Evolutionary conservation across 1,140 invertebrate species (phyloP), one percentile per base, ranked within the genome.

Genomic region (Gerris buenoi): DNA sequence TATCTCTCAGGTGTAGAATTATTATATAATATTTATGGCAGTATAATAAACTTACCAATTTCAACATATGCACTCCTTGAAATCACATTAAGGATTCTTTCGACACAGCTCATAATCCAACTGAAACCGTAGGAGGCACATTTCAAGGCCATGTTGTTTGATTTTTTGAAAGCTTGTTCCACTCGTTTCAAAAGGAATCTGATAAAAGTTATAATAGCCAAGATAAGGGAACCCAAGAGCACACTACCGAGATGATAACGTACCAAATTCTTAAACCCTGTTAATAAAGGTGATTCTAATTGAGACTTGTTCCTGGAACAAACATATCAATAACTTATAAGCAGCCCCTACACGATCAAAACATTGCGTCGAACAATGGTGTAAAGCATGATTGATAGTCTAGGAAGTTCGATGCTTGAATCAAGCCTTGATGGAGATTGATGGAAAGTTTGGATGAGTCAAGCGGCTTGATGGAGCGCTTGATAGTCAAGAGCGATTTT

Each of bases 61-160:
- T 89, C 87, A 69, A 91, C 88, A 73, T 88, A 92, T 10, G 88
- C 88, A 78, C 91, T 90, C 73, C 85, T 78, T 60, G 83, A 86
- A 23, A 91, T 77, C 74, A 82, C 90, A 73, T 86, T 84, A 1
- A 92, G 75, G 71, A 85, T 83, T 65, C 84, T 86, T 74, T 91
- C 88, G 69, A 91, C 84, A 71, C 85, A 87, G 74, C 81, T 84
- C 0, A 90, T 76, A 72, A 86, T 90, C 72, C 88, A 90, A 67
- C 86, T 83, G 74, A 88, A 90, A 68, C 84, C 86, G 72, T 82
- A 83, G 58, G 81, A 68, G 1, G 80, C 46, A 33, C 67, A 74
- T 66, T 75, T 72, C 0, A 76, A 74, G 77, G 68, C 62, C 74
- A 71, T 65, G 80, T 81, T 58, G 80, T 71, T 23, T 74, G 77